Evolutionary conservation across 2,888 invertebrate genomes (phyloP).

Genomic region (Plemyria rubiginata): DNA sequence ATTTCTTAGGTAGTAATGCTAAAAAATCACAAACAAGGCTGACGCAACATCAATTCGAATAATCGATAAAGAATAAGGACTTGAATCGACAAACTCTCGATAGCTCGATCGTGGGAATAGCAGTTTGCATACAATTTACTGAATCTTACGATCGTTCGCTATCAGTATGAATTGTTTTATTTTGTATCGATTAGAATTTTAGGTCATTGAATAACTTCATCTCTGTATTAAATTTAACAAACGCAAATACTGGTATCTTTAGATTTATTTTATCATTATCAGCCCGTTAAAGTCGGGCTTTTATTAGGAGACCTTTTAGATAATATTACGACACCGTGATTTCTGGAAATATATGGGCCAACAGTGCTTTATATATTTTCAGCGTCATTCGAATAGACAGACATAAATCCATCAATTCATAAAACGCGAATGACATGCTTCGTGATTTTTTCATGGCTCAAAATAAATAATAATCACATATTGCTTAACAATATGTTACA

Average conservation of each 20-base stretch:
- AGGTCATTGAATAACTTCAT: constrained; percentile 7
- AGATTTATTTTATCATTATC: background rate
- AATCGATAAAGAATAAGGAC: constrained; percentile 52
- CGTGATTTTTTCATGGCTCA: too few species aligned
- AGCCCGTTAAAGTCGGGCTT: too few species aligned
- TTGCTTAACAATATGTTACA: too few species aligned
- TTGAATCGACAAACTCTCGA: constrained; percentile 65
- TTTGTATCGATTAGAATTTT: constrained; percentile 11
- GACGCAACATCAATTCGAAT: constrained; percentile 11
- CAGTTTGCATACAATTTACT: constrained; percentile 72
- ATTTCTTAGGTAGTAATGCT: background rate
- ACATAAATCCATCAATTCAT: too few species aligned
- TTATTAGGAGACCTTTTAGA: too few species aligned
- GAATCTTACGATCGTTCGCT: constrained; percentile 42
- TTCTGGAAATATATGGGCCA: too few species aligned
- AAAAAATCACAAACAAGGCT: background rate
- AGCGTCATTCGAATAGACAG: too few species aligned
- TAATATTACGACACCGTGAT: too few species aligned
- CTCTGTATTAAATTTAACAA: background rate
- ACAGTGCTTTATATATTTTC: too few species aligned
- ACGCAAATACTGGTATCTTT: background rate
- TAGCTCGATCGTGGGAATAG: constrained; percentile 70
- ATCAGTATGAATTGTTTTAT: constrained; percentile 14
- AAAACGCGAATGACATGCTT: too few species aligned
- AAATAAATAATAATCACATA: too few species aligned